Evolutionary conservation across 2,797 vertebrate genomes (phyloP), one percentile per base, ranked within the genome.

Genomic region (Jordanella pulchra): DNA sequence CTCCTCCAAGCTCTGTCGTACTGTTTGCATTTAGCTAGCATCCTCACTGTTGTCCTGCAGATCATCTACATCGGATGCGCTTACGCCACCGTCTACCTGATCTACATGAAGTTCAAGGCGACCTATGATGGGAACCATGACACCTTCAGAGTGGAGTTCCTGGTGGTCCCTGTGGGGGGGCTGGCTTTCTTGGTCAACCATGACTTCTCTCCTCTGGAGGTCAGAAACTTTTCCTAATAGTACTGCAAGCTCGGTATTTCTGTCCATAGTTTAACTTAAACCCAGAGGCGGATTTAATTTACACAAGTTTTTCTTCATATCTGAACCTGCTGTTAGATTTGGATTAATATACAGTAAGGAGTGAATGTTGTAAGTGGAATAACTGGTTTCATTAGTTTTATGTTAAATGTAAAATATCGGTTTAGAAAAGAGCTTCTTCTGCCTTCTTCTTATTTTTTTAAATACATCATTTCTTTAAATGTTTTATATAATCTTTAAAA

Each of bases 71-170:
- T 99, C 1, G 96, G 95, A 5, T 99, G 97, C 71, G 91, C 97
- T 0, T 97, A 97, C 9, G 96, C 98, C 89, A 99, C 98, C 0
- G 94, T 99, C 72, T 99, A 98, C 89, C 90, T 99, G 93, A 97
- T 98, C 94, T 99, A 99, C 85, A 88, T 93, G 77, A 99, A 99
- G 86, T 99, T 99, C 90, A 97, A 97, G 92, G 97, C 97, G n/a
- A 99, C 97, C 71, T 99, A 99, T 0, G 98, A 99, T 30, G 97
- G 97, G 23, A 99, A 99, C 92, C 97, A 99, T 0, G 97, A 99
- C 89, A 98, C 97, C 3, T 99, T 99, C 93, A 93, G 97, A 82
- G 93, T 97, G 84, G 98, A 99, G 93, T 99, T 99, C 73, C 95
- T 99, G 77, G 92, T 99, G 23, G 96, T 99, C 79, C 98, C 98